A percentile compares a stretch with the other conserved stretches of the same genome.
Conservation (phyloP, 37 sponge, comb jelly and placozoan species). For the Ianthella basta region DNA sequence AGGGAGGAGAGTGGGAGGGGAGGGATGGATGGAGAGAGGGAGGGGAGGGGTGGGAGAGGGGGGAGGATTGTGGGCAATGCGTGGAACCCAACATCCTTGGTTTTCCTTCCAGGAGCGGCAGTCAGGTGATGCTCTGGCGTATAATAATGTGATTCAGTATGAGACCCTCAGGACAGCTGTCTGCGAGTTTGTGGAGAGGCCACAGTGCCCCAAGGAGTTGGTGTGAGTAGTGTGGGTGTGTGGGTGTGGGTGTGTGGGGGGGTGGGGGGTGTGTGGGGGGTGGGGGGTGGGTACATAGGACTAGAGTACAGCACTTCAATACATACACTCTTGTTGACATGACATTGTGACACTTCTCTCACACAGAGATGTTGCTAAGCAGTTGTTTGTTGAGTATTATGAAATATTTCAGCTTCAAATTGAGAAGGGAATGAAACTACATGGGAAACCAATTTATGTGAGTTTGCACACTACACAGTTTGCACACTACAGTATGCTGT, state of each 20-base stretch:
- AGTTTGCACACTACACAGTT: neutral
- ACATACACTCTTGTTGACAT: too few relatives aligned
- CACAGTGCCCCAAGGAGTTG: neutral
- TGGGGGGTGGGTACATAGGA: too few relatives aligned
- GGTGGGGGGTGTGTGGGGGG: too few relatives aligned
- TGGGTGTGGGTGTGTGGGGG: neutral
- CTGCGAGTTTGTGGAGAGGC: constrained; percentile 60
- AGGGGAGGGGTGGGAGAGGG: too few relatives aligned
- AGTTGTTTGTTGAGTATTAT: neutral
- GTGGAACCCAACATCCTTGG: too few relatives aligned
- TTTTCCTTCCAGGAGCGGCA: constrained; percentile 80
- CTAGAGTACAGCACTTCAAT: too few relatives aligned
- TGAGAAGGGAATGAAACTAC: constrained; percentile 29
- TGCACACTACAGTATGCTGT: too few relatives aligned
- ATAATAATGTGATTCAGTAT: constrained; percentile 76
- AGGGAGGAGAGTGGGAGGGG: neutral
- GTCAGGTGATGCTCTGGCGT: constrained; percentile 70
- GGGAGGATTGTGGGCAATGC: too few relatives aligned
- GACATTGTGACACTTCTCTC: neutral
- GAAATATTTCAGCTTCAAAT: neutral
- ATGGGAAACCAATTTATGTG: constrained; percentile 14
- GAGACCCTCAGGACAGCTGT: constrained; percentile 88
- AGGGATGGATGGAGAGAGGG: too few relatives aligned
- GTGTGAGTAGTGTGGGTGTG: neutral
- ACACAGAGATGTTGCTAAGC: neutral